These are phyloP conservation scores for Bombus terrestris DNA, from an alignment of 1,140 invertebrate species.

Conservation along the genomic window DNA sequence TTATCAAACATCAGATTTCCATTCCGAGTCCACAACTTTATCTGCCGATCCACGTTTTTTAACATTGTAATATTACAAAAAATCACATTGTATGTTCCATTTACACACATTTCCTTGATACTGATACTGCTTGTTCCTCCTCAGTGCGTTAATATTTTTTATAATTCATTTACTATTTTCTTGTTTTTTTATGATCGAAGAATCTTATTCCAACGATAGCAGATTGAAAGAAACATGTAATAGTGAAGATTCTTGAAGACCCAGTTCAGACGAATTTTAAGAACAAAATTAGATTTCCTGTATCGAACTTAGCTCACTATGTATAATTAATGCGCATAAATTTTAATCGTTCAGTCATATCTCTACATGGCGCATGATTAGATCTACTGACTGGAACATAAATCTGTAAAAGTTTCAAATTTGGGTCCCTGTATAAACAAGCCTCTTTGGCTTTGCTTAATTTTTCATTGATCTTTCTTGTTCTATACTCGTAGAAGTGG, in stretches of 20 bases:
- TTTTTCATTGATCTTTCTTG: conserved; percentile 3
- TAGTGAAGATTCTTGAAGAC: neutral
- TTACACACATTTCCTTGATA: conserved; percentile 8
- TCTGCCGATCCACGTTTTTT: neutral
- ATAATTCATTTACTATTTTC: neutral
- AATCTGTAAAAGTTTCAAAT: conserved; percentile 58
- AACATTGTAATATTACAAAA: conserved; percentile 35
- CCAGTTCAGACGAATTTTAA: neutral
- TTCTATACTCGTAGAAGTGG: conserved; percentile 17
- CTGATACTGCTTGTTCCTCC: neutral
- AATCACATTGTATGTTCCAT: neutral
- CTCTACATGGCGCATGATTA: neutral
- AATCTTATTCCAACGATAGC: neutral
- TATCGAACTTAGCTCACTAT: neutral
- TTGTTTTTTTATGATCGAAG: neutral
- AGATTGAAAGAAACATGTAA: neutral
- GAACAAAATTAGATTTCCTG: neutral
- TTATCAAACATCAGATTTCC: neutral
- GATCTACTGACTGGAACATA: conserved; percentile 63
- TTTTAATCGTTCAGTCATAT: neutral
- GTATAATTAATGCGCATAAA: neutral
- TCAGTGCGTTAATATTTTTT: neutral
- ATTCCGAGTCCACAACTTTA: neutral
- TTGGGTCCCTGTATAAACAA: conserved; percentile 69
- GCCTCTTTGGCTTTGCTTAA: conserved; percentile 44